These are phyloP conservation scores for Cichlasoma orientale DNA, from an alignment of 2,797 vertebrate genomes.

Conservation along the genomic window DNA sequence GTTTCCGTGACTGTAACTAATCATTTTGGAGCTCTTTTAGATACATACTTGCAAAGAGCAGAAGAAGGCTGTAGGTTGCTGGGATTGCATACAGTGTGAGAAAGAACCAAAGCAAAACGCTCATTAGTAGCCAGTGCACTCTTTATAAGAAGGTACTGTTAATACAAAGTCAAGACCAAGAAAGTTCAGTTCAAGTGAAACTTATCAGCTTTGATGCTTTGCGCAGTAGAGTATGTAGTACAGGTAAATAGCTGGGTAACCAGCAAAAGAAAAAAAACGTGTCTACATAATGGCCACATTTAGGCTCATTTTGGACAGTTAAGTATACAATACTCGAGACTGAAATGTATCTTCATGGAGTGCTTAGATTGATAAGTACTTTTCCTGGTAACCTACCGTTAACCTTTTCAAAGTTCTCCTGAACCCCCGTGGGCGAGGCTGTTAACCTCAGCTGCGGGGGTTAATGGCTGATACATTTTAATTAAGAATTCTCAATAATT, in stretches of 20 bases:
- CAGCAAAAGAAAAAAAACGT: not conserved
- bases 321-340: not conserved
- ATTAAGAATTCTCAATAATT: constrained; percentile 12
- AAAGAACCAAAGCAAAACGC: not conserved
- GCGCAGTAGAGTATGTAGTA: not conserved
- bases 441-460: not conserved
- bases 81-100: not conserved
- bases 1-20: not conserved
- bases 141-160: not conserved
- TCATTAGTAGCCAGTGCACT: not conserved
- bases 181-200: not conserved
- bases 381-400: not conserved
- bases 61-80: not conserved
- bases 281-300: not conserved
- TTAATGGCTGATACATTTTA: constrained; percentile 29
- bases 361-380: not conserved
- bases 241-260: not conserved
- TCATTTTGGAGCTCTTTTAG: not conserved
- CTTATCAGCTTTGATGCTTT: not conserved
- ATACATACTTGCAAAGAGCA: not conserved
- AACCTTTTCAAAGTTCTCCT: not conserved
- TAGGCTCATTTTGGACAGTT: not conserved
- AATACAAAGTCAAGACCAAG: no score
- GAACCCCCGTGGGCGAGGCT: not conserved
- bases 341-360: not conserved